phyloP scores from a whole-genome alignment of 2,797 vertebrate genomes.

The Spatula clypeata region DNA sequence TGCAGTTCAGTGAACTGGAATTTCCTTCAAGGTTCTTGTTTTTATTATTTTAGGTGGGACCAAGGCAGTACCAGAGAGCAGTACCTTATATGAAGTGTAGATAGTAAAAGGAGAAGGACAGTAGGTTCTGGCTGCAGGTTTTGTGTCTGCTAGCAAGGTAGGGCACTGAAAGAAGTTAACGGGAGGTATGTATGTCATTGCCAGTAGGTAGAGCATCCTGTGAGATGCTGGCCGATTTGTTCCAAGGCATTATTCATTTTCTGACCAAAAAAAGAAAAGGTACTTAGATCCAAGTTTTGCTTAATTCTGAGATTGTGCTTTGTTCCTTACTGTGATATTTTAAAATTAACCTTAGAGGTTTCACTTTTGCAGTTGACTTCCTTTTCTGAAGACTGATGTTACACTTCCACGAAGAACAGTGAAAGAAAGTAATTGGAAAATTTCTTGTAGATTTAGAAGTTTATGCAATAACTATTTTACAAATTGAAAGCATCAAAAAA shows the following conservation, averaged over 20 bases:
- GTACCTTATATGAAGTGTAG: background rate
- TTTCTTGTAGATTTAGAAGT: background rate
- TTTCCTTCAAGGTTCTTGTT: background rate
- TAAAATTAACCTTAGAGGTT: background rate
- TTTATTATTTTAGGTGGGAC: background rate
- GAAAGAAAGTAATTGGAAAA: background rate
- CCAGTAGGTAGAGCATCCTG: background rate
- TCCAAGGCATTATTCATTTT: background rate
- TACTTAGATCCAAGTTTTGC: constrained; percentile 1
- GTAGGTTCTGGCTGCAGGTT: background rate
- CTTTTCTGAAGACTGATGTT: background rate
- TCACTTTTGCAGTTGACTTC: background rate
- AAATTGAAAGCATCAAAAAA: background rate
- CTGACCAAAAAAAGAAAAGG: background rate
- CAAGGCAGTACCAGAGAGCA: background rate
- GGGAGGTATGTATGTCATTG: background rate
- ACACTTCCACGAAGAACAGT: background rate
- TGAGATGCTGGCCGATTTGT: background rate
- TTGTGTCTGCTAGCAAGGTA: background rate
- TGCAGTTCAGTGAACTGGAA: background rate
- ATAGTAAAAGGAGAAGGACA: background rate
- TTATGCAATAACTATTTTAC: background rate
- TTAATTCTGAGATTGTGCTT: background rate
- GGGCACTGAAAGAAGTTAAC: background rate
- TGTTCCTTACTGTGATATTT: background rate